Conservation (phyloP, 2,888 invertebrate species). For the Subacronicta megacephala region DNA sequence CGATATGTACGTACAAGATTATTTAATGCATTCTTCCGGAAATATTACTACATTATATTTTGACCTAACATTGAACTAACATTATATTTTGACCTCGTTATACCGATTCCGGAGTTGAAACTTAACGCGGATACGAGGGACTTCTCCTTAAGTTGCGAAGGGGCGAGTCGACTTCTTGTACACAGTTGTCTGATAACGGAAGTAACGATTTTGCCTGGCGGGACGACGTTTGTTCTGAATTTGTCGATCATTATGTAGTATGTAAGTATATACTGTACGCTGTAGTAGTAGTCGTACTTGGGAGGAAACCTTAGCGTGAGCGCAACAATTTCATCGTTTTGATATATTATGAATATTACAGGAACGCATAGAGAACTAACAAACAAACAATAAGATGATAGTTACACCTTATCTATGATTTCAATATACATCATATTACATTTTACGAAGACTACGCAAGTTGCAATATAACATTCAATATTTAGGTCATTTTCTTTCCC, state of each 20-base stretch:
- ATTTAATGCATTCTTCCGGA: too few relatives aligned
- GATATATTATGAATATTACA: too few relatives aligned
- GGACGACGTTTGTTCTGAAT: slow-evolving; percentile 23
- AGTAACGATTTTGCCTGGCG: slow-evolving; percentile 6
- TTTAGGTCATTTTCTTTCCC: slow-evolving; percentile 20
- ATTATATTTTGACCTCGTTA: slow-evolving; percentile 29
- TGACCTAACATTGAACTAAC: slow-evolving; percentile 18
- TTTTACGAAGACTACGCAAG: slow-evolving; percentile 10
- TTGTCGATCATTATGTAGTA: slow-evolving; percentile 17
- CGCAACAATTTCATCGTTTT: too few relatives aligned
- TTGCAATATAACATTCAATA: slow-evolving; percentile 29
- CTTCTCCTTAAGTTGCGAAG: neutral
- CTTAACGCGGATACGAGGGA: slow-evolving; percentile 8
- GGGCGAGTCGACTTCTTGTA: slow-evolving; percentile 4
- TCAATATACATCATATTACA: slow-evolving; percentile 9
- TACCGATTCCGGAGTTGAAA: slow-evolving; percentile 1
- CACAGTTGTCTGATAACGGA: slow-evolving; percentile 1
- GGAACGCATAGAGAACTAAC: too few relatives aligned
- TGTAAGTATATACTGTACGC: too few relatives aligned
- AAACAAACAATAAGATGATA: too few relatives aligned
- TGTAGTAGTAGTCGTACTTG: too few relatives aligned
- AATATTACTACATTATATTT: neutral
- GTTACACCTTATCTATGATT: neutral
- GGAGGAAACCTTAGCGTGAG: too few relatives aligned
- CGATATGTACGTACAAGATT: too few relatives aligned